Evolutionary conservation across 2,113 vertebrate species (phyloP).

Genomic region (Coregonus clupeaformis): DNA sequence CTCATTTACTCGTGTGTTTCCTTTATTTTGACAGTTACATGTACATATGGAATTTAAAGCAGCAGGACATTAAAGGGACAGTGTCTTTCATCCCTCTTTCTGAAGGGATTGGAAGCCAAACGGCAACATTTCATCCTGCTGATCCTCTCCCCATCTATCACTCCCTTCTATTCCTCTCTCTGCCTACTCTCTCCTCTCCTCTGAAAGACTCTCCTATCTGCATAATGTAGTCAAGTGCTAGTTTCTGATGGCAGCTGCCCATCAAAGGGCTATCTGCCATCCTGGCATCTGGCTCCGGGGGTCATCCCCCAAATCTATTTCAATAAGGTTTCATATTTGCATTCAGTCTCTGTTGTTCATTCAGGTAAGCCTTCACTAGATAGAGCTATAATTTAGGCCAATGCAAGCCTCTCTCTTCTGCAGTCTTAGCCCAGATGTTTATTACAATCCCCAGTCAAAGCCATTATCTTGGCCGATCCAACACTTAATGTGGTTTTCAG

Average conservation of each 20-base stretch:
- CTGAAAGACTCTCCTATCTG: constrained; percentile 33
- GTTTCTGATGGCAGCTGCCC: too few relatives aligned
- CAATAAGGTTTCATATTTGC: too few relatives aligned
- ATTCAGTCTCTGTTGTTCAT: too few relatives aligned
- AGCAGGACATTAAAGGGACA: too few relatives aligned
- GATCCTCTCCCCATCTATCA: neutral
- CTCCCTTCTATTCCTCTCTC: neutral
- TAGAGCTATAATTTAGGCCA: constrained; percentile 50
- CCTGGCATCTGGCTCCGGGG: too few relatives aligned
- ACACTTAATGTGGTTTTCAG: neutral
- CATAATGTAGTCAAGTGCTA: constrained; percentile 23
- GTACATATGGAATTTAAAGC: too few relatives aligned
- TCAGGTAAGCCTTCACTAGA: too few relatives aligned
- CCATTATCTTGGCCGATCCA: neutral
- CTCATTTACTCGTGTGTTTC: too few relatives aligned
- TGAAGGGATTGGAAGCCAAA: neutral
- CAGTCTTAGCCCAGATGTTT: constrained; percentile 3
- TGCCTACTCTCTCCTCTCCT: neutral
- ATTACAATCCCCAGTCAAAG: neutral
- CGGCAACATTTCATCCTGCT: neutral
- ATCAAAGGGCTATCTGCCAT: too few relatives aligned
- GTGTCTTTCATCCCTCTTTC: too few relatives aligned
- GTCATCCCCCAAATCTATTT: too few relatives aligned
- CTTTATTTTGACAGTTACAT: too few relatives aligned
- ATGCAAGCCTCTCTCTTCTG: constrained; percentile 18